Conservation (phyloP, 2,797 vertebrate species). For the Myripristis jacobus region DNA sequence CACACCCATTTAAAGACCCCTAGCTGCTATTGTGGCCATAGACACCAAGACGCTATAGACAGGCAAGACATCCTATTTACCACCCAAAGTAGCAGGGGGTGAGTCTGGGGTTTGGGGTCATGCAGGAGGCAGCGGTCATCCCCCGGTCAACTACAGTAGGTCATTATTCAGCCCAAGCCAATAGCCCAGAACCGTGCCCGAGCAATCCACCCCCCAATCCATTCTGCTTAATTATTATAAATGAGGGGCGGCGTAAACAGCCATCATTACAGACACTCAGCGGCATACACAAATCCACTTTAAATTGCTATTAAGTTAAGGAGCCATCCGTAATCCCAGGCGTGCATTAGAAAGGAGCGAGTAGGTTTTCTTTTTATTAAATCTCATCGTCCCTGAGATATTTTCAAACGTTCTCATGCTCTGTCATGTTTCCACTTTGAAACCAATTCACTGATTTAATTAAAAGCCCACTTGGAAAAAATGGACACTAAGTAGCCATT, state of each 20-base stretch:
- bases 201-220: slow-evolving; percentile 84
- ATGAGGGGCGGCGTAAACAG: slow-evolving; percentile 91
- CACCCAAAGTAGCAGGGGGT: slow-evolving; percentile 84
- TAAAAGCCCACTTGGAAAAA: slow-evolving; percentile 78
- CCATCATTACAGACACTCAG: slow-evolving; percentile 89
- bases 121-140: slow-evolving; percentile 96
- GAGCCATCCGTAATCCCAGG: slow-evolving; percentile 86
- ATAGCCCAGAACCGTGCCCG: slow-evolving; percentile 92
- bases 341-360: slow-evolving; percentile 77
- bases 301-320: slow-evolving; percentile 91
- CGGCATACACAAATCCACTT: slow-evolving; percentile 89
- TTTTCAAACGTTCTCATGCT: slow-evolving; percentile 78
- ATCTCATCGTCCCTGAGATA: slow-evolving; percentile 83
- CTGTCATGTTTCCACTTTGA: slow-evolving; percentile 80
- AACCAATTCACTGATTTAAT: slow-evolving; percentile 79
- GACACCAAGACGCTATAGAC: slow-evolving; percentile 84
- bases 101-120: slow-evolving; percentile 92
- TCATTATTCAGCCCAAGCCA: slow-evolving; percentile 95
- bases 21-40: slow-evolving; percentile 83
- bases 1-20: slow-evolving; percentile 82
- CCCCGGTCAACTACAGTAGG: slow-evolving; percentile 96
- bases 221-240: slow-evolving; percentile 99
- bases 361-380: slow-evolving; percentile 81
- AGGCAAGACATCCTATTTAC: slow-evolving; percentile 87
- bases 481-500: slow-evolving; percentile 78